These are phyloP conservation scores for Zygogramma bicolorata DNA, from an alignment of 2,888 invertebrate species.

Conservation along the genomic window DNA sequence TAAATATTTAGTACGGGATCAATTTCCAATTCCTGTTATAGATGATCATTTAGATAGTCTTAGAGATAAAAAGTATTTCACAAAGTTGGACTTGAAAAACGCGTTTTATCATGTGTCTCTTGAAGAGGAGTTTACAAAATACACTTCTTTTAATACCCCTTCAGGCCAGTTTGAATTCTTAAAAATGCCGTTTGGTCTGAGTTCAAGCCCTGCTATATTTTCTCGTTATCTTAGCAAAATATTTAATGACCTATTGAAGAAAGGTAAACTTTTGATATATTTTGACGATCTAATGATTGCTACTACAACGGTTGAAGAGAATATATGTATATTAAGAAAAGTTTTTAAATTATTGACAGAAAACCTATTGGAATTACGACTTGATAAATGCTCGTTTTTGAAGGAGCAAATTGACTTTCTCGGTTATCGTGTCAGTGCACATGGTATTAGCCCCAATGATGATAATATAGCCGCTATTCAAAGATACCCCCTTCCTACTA, in stretches of 20 bases:
- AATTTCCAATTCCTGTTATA: conserved; percentile 51
- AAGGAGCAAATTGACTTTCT: conserved; percentile 50
- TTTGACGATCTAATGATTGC: too few species aligned
- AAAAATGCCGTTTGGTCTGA: conserved; percentile 55
- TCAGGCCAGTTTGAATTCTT: conserved; percentile 54
- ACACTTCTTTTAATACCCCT: conserved; percentile 55
- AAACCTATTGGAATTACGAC: too few species aligned
- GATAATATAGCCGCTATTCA: conserved; percentile 33
- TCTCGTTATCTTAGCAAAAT: conserved; percentile 41
- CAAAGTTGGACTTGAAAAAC: conserved; percentile 52
- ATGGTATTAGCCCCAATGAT: too few species aligned
- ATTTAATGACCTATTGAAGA: conserved; percentile 38
- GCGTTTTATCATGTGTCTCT: conserved; percentile 54
- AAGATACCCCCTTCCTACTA: conserved; percentile 42
- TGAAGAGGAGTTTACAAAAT: conserved; percentile 47
- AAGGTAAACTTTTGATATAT: too few species aligned
- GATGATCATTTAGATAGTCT: conserved; percentile 52
- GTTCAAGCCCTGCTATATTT: conserved; percentile 46
- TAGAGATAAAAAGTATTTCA: conserved; percentile 49
- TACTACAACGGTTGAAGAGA: too few species aligned
- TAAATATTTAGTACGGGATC: conserved; percentile 47
- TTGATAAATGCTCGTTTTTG: too few species aligned
- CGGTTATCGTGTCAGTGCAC: conserved; percentile 47
- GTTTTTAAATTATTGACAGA: too few species aligned
- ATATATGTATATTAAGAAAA: too few species aligned